These are phyloP conservation scores for Pseudomugil gertrudae DNA, from an alignment of 2,797 vertebrate species.

Conservation along the genomic window DNA sequence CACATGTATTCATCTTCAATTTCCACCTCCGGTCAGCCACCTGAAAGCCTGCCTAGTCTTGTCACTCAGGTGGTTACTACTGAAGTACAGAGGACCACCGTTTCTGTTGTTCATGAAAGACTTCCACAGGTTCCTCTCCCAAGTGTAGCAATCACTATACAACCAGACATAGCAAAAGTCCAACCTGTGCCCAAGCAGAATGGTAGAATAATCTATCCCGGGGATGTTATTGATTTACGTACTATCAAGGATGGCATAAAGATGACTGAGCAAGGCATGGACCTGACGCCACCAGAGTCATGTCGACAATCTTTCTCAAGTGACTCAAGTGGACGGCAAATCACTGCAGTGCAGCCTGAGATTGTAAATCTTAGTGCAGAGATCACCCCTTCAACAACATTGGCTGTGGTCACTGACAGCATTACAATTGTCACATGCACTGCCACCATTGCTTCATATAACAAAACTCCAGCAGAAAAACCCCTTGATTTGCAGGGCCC, in stretches of 20 bases:
- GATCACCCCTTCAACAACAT: conserved; percentile 81
- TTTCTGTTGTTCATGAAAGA: conserved; percentile 86
- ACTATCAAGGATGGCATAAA: conserved; percentile 87
- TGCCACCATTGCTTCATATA: conserved; percentile 85
- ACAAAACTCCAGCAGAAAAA: conserved; percentile 83
- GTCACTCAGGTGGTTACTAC: conserved; percentile 85
- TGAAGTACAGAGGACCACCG: conserved; percentile 85
- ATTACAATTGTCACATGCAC: conserved; percentile 88
- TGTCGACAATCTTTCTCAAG: conserved; percentile 82
- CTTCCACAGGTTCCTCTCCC: conserved; percentile 78
- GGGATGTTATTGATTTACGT: conserved; percentile 93
- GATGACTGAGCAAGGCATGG: conserved; percentile 88
- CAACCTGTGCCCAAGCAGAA: conserved; percentile 85
- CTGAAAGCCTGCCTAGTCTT: conserved; percentile 77
- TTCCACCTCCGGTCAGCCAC: conserved; percentile 81
- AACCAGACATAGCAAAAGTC: conserved; percentile 82
- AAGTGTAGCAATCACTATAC: conserved; percentile 74
- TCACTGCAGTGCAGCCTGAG: conserved; percentile 91
- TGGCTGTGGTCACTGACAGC: conserved; percentile 84
- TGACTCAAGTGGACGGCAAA: conserved; percentile 84
- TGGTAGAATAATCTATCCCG: conserved; percentile 83
- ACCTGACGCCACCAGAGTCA: conserved; percentile 88
- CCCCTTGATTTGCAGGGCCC: conserved; percentile 86
- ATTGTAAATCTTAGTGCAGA: conserved; percentile 93
- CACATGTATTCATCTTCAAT: conserved; percentile 84